Base-by-base conservation (phyloP, 2,797 vertebrate genomes). In the Macrochelys suwanniensis region DNA sequence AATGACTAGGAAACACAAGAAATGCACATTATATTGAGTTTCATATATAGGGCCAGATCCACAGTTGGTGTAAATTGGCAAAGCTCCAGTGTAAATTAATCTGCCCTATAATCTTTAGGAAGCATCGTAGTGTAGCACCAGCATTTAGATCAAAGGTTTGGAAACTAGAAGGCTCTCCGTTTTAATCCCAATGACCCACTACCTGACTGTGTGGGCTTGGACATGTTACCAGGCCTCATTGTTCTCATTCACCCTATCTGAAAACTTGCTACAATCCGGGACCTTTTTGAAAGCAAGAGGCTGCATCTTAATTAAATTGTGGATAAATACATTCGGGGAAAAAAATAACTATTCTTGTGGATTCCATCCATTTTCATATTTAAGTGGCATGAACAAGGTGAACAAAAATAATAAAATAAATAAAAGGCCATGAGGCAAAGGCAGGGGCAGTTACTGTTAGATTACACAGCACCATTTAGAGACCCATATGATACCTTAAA, bases 1-100 rank as follows among this genome's bases (percentile, higher is more conserved):
- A 76, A 90, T 94, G 71, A 85, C 91, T 71, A 45, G 82, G 56
- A 89, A 93, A 94, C 65, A 91, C 80, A 89, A 78, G 92, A 68
- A 89, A 93, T 86, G 80, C 82, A 53, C 82, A 77, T 33, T 25
- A 50, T 54, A 42, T 61, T 77, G 87, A 33, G 3, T 90, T 97
- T 80, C 84, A 42, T 21, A 82, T 86, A 51, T 87, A 89, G 6
- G 59, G 77, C 19, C n/a, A 92, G 93, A 91, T 80, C 7, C 4
- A 47, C 45, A 76, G 11, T 7, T 45, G 5, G 5, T 61, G 26
- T 78, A 87, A 87, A 51, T 19, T 42, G 54, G 10, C 77, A 59
- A 78, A 42, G 5, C 77, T 16, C 13, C 51, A 47, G 3, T 77
- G 25, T 9, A 81, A 37, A 33, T 42, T 89, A 80, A 15, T 89